Base-by-base conservation (phyloP, 2,888 invertebrate species). In the Ormyrus thymus region DNA sequence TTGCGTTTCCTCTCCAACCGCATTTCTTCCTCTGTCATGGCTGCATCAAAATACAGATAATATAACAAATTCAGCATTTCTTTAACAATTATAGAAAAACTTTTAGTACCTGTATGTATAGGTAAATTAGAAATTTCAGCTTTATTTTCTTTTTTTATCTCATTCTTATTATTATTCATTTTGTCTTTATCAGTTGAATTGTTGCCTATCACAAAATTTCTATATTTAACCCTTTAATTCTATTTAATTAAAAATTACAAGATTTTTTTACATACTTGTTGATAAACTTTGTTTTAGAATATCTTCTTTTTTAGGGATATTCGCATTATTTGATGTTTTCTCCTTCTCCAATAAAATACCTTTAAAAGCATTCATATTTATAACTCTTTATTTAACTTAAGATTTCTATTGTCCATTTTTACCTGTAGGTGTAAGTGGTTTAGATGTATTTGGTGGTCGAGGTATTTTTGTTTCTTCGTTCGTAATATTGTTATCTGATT, bases 1-100 rank as follows among this genome's bases (percentile, higher is more conserved):
- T 81, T 82, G 9, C 83, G 69, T 78, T 82, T 83, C 51, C 84
- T 77, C 11, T 82, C 83, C n/a, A 81, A 50, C 69, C 83, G 79
- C 74, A 77, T 78, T 76, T 82, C 82, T 79, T 83, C 83, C 13
- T 81, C 81, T 1, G 82, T 82, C 72, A 82, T 72, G n/a, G 64
- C 81, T 79, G 6, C 45, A 64, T 65, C 50, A 64, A 53, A 9
- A 46, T 58, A 64, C 10, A n/a, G 15, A 29, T 29, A 29, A 68
- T 13, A 10, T 45, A 56, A 29, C 29, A 29, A 43, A 45, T 15
- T 9, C 29, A 48, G 50, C 64, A 58, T 29, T 61, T 51, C 51
- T 29, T 59, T 48, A 46, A 48, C 10, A 29, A 58, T 7, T 58
- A 59, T 43, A 29, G 29, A 29, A 61, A 61, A 43, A 50, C 1